Evolutionary conservation across 2,113 vertebrate genomes (phyloP).

Genomic region (Zingel zingel): DNA sequence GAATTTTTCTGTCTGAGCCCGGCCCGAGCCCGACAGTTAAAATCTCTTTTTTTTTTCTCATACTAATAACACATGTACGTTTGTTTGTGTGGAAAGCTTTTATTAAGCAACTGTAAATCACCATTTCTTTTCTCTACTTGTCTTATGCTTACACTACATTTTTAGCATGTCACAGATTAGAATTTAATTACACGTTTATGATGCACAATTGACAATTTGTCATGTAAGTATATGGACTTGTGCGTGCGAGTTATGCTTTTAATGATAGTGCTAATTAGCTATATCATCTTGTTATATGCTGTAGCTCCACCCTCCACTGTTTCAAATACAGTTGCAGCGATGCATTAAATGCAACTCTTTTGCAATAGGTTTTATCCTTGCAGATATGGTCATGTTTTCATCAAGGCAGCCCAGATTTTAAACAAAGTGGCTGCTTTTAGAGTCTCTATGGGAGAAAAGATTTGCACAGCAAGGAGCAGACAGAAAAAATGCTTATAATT

Average conservation of each 20-base stretch:
- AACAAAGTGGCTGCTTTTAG: background rate
- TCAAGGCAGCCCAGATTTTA: background rate
- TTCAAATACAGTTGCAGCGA: background rate
- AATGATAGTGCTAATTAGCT: background rate
- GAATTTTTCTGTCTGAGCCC: too few species aligned
- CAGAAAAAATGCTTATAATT: slow-evolving; percentile 35
- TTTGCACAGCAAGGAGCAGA: background rate
- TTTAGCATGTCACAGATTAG: background rate
- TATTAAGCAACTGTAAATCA: too few species aligned
- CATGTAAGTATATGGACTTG: background rate
- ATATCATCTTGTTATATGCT: background rate
- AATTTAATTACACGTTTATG: background rate
- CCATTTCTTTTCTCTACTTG: background rate
- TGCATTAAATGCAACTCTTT: background rate
- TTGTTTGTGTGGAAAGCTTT: too few species aligned
- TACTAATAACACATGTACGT: too few species aligned
- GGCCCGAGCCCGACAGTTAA: too few species aligned
- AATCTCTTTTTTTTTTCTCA: too few species aligned
- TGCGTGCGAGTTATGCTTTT: background rate
- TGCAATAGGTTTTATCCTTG: background rate
- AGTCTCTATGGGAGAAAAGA: background rate
- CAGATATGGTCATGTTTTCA: background rate
- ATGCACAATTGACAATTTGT: background rate
- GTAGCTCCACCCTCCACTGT: background rate
- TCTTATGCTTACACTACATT: background rate